Base-by-base conservation (phyloP, 2,113 vertebrate species). In the Regulus satrapa region DNA sequence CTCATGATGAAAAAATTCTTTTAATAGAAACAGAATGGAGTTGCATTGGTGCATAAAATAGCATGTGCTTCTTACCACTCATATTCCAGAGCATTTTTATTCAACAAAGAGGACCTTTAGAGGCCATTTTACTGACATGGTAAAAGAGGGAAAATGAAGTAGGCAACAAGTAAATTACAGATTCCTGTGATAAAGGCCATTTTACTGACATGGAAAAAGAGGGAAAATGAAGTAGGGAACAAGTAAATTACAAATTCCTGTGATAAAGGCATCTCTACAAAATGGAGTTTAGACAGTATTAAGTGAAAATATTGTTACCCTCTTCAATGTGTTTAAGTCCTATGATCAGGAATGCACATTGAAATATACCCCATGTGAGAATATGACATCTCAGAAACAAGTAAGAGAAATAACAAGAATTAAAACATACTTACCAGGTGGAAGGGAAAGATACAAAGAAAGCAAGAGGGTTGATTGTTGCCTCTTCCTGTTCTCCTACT, bases 21-120 rank as follows among this genome's bases (percentile, higher is more conserved):
- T 73, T 92, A 94, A 93, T 88, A 71, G 67, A 46, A 95, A 88
- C 72, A 77, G 82, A 95, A 94, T 92, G 88, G 63, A 88, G 40
- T 71, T 86, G 55, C 78, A 92, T 38, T 5, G 28, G 38, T 83
- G 67, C 19, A 0, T 93, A 83, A 94, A 93, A 94, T 71, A 86
- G 12, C 36, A 21, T 64, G 41, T 80, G 79, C 91, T 91, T 93
- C 92, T 89, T 82, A 92, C 45, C 29, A 32, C 32, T 90, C 32
- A 5, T 56, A 76, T 61, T 85, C 85, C 71, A 88, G 36, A 93
- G 23, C 2, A 0, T 73, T 95, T 92, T 67, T 58, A 88, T 92
- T 92, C 94, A 40, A 79, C 46, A 51, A 25, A 61, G 43, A 94
- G 49, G 67, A 88, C 46, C 71, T 89, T 69, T 69, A 89, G 45